Base-by-base conservation (phyloP, 2,797 vertebrate species). In the Anguilla anguilla region DNA sequence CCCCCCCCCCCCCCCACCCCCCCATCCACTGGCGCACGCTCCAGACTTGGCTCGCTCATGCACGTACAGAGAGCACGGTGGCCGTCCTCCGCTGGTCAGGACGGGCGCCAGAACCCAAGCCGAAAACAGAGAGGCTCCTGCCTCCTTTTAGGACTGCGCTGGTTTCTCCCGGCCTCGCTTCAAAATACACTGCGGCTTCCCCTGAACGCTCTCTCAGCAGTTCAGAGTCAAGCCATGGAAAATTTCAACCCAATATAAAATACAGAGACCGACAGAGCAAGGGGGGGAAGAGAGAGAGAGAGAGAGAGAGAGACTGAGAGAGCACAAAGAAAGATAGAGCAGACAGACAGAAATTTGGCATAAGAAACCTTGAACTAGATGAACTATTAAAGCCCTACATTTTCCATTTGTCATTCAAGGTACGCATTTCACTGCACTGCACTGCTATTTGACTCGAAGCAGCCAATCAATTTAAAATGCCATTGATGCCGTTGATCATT, bases 181-280 rank as follows among this genome's bases (percentile, higher is more conserved):
- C 93, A 96, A 95, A 96, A 97, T 96, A 96, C 95, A 96, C 95
- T 96, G 95, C 67, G 94, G 96, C 95, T 96, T 96, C 92, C 87
- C 17, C 93, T 94, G 95, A 96, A 96, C 94, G 95, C 95, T 94
- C 94, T 95, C 96, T 96, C 96, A 97, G 96, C 96, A 97, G 93
- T 94, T 90, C 94, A 94, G 94, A 95, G 92, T 91, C 91, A 93
- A 94, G 87, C 94, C 89, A 94, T 94, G 95, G 96, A 97, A 96
- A 96, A 96, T 95, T 94, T 94, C 95, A 93, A 94, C 87, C 90
- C 94, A 94, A 94, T 92, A 94, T 93, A 91, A 94, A 94, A 94
- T 89, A 92, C 57, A 46, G 87, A 49, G 85, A 90, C 85, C 79
- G 86, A 31, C 28, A 22, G n/a, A 85, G 55, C 11, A 28, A 25